Evolutionary conservation across 2,888 invertebrate species (phyloP).

Genomic region (Andrena trimmerana): DNA sequence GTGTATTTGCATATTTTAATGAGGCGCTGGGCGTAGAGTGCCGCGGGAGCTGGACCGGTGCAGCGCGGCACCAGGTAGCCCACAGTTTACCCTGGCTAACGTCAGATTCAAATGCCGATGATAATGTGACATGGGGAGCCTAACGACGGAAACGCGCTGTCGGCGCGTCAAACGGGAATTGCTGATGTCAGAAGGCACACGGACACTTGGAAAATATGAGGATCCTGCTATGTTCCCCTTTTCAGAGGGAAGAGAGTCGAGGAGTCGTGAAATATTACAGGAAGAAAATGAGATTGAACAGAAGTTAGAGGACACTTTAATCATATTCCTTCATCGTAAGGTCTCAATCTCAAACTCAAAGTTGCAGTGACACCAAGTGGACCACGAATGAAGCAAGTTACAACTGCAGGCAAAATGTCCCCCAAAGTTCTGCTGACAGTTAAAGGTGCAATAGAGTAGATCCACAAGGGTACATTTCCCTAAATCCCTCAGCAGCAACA

Average conservation of each 20-base stretch:
- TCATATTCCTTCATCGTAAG: too few species aligned
- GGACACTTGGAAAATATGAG: slow-evolving; percentile 11
- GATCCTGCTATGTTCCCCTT: not conserved
- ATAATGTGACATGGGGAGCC: slow-evolving; percentile 77
- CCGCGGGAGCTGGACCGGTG: slow-evolving; percentile 71
- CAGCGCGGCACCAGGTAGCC: slow-evolving; percentile 71
- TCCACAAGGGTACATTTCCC: not conserved
- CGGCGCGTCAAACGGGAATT: slow-evolving; percentile 48
- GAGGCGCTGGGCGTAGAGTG: slow-evolving; percentile 78
- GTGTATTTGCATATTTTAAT: slow-evolving; percentile 85
- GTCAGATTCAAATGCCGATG: slow-evolving; percentile 77
- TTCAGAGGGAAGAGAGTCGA: not conserved
- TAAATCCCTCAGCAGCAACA: not conserved
- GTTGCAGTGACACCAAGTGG: too few species aligned
- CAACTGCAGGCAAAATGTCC: not conserved
- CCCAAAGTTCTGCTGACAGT: not conserved
- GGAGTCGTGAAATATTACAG: not conserved
- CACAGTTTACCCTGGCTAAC: slow-evolving; percentile 58
- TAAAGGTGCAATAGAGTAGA: not conserved
- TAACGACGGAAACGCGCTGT: slow-evolving; percentile 57
- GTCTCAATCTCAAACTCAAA: too few species aligned
- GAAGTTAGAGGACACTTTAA: too few species aligned
- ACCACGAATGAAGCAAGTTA: too few species aligned
- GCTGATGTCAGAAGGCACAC: not conserved
- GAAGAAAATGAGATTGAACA: not conserved